Conservation (phyloP, 2,113 vertebrate species). For the Gobio gobio region DNA sequence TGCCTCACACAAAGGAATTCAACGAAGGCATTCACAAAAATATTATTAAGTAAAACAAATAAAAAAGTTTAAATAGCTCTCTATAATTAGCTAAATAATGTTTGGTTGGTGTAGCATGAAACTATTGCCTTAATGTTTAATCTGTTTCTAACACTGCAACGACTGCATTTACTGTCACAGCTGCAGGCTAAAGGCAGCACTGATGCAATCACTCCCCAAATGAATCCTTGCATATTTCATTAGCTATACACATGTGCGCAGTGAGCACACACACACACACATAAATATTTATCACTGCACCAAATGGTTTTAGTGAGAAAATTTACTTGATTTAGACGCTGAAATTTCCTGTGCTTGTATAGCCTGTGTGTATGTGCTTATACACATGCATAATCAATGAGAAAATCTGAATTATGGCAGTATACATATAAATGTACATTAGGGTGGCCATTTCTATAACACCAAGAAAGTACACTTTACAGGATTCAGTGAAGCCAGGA, state of each 20-base stretch:
- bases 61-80: not conserved
- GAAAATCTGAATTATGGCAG: not conserved
- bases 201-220: slow-evolving; percentile 18
- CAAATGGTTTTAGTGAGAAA: not conserved
- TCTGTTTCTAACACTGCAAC: not conserved
- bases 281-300: slow-evolving; percentile 28
- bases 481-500: too few species aligned
- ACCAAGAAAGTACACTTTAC: too few species aligned
- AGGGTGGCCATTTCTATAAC: too few species aligned
- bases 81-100: not conserved
- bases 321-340: not conserved
- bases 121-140: not conserved
- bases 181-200: slow-evolving; percentile 24
- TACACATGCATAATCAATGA: not conserved
- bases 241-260: not conserved
- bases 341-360: not conserved
- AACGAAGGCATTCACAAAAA: not conserved
- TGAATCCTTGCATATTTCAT: slow-evolving; percentile 37
- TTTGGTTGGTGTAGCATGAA: not conserved
- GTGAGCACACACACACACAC: not conserved
- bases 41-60: not conserved
- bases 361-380: not conserved
- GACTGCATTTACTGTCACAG: not conserved
- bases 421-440: too few species aligned
- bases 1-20: not conserved